Evolutionary conservation across 2,113 vertebrate species (phyloP).

Genomic region (Dipodomys ordii): DNA sequence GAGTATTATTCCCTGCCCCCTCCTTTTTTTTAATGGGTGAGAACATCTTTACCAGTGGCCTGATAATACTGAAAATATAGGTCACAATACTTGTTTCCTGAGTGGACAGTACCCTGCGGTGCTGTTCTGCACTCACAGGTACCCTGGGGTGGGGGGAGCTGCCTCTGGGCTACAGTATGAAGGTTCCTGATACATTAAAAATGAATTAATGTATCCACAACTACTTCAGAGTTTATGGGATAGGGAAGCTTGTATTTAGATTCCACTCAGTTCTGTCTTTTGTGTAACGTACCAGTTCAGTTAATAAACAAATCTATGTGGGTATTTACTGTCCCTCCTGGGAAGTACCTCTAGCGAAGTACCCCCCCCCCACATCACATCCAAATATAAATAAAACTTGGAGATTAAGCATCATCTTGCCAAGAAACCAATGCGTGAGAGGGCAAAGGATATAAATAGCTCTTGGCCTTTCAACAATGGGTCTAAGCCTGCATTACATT

Average conservation of each 20-base stretch:
- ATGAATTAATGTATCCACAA: background rate
- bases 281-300: background rate
- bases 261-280: background rate
- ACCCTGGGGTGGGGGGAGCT: background rate
- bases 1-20: background rate
- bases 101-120: background rate
- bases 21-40: background rate
- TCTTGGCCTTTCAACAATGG: background rate
- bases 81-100: conserved; percentile 44
- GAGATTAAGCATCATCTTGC: background rate
- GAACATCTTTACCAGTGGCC: conserved; percentile 21
- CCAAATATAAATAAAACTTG: background rate
- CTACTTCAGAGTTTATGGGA: background rate
- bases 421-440: background rate
- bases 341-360: background rate
- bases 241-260: background rate
- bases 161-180: background rate
- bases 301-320: background rate
- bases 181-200: conserved; percentile 38
- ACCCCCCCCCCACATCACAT: background rate
- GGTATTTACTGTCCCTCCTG: background rate
- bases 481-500: background rate
- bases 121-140: background rate
- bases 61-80: conserved; percentile 60
- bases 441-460: conserved; percentile 30